A percentile compares a stretch with the other conserved stretches of the same genome.
Conservation (phyloP, 2,888 invertebrate species). For the Brachypalpus laphriformis region DNA sequence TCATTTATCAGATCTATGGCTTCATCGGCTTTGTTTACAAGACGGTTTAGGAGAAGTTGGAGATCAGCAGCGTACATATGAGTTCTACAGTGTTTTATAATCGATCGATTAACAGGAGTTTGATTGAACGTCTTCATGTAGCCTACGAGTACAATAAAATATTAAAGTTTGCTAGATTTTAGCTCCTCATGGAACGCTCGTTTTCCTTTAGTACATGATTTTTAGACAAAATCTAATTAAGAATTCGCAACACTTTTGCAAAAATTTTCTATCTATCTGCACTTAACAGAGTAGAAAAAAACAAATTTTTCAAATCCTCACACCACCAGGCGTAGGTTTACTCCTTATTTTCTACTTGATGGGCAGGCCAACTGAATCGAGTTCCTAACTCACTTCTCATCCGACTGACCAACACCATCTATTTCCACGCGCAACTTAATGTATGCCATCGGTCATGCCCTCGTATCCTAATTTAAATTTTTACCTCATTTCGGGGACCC, state of each 20-base stretch:
- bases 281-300: neutral
- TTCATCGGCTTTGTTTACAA: too few species aligned
- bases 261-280: neutral
- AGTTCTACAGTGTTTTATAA: too few species aligned
- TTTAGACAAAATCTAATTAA: neutral
- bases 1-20: too few species aligned
- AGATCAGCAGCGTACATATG: too few species aligned
- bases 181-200: too few species aligned
- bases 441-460: slow-evolving; percentile 28
- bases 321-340: neutral
- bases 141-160: too few species aligned
- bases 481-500: slow-evolving; percentile 46
- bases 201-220: too few species aligned
- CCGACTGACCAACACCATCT: neutral
- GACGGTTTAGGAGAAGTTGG: too few species aligned
- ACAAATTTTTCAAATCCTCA: neutral
- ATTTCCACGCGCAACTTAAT: slow-evolving; percentile 10
- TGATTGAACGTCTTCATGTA: too few species aligned
- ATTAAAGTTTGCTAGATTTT: too few species aligned
- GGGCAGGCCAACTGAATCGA: neutral
- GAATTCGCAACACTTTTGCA: neutral
- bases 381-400: neutral
- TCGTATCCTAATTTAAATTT: slow-evolving; percentile 53
- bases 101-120: too few species aligned
- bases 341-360: neutral